Evolutionary conservation across 2,113 vertebrate species (phyloP).

Genomic region (Pholis gunnellus): DNA sequence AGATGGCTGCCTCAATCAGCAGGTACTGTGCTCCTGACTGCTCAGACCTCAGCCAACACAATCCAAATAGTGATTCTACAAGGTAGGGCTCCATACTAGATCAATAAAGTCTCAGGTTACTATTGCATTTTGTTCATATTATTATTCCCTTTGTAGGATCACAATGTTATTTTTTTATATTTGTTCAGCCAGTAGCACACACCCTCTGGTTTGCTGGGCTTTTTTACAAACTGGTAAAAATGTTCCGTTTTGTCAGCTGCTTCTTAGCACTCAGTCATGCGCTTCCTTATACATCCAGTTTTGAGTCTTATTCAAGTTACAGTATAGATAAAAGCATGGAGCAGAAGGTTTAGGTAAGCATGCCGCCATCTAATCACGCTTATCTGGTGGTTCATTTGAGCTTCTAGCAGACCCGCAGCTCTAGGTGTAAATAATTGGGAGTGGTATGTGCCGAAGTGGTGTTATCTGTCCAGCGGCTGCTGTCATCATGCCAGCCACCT

Average conservation of each 20-base stretch:
- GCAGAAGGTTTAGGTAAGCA: slow-evolving; percentile 31
- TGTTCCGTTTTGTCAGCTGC: slow-evolving; percentile 32
- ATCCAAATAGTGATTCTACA: slow-evolving; percentile 13
- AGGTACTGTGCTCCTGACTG: slow-evolving; percentile 60
- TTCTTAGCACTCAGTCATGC: slow-evolving; percentile 1
- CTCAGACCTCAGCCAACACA: slow-evolving; percentile 29
- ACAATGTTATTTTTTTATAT: slow-evolving; percentile 1
- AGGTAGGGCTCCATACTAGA: neutral
- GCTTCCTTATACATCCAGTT: neutral
- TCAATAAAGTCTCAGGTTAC: slow-evolving; percentile 32
- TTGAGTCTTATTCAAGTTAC: slow-evolving; percentile 21
- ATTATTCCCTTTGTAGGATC: slow-evolving; percentile 39
- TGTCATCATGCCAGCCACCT: slow-evolving; percentile 68
- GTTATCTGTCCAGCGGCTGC: slow-evolving; percentile 59
- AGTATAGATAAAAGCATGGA: slow-evolving; percentile 14
- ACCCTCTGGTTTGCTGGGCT: neutral
- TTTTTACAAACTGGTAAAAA: slow-evolving; percentile 33
- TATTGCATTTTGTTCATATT: slow-evolving; percentile 45
- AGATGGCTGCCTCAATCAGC: slow-evolving; percentile 60
- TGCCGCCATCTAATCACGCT: slow-evolving; percentile 3
- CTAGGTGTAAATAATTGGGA: slow-evolving; percentile 78
- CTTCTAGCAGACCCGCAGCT: slow-evolving; percentile 45
- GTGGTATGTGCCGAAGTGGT: slow-evolving; percentile 47
- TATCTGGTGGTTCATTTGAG: slow-evolving; percentile 63
- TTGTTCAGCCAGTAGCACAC: slow-evolving; percentile 5